A percentile compares a stretch with the other conserved stretches of the same genome.
These are phyloP conservation scores for Heliconius ethilla DNA, from an alignment of 2,888 invertebrate genomes.

Conservation along the genomic window DNA sequence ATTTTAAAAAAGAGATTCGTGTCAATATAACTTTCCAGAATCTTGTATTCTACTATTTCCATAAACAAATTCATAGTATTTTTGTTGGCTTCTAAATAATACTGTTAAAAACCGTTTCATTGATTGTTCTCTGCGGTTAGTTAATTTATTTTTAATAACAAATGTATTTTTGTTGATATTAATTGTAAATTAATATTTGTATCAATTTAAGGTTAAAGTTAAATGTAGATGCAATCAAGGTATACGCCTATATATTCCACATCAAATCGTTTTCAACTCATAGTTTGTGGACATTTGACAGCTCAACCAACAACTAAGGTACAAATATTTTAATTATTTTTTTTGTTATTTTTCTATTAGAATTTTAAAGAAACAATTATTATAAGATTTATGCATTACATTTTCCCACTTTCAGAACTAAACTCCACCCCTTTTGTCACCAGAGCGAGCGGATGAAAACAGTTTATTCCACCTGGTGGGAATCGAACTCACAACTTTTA, in stretches of 20 bases:
- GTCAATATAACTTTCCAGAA: neutral
- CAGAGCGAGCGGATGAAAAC: too few relatives aligned
- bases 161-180: neutral
- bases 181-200: neutral
- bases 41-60: too few relatives aligned
- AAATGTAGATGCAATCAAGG: neutral
- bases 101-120: neutral
- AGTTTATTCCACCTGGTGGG: too few relatives aligned
- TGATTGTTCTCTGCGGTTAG: neutral
- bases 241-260: neutral
- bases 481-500: too few relatives aligned
- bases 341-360: neutral
- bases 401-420: neutral
- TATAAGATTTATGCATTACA: neutral
- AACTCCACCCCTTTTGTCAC: too few relatives aligned
- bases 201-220: neutral
- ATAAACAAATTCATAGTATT: too few relatives aligned
- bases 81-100: neutral
- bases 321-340: neutral
- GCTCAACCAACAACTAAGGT: constrained; percentile 13
- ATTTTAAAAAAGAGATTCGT: neutral
- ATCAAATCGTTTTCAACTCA: neutral
- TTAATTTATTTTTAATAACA: constrained; percentile 8
- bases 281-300: constrained; percentile 4
- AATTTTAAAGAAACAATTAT: too few relatives aligned